These are phyloP conservation scores for Neofelis nebulosa DNA, from an alignment of 2,113 vertebrate species.

Conservation along the genomic window DNA sequence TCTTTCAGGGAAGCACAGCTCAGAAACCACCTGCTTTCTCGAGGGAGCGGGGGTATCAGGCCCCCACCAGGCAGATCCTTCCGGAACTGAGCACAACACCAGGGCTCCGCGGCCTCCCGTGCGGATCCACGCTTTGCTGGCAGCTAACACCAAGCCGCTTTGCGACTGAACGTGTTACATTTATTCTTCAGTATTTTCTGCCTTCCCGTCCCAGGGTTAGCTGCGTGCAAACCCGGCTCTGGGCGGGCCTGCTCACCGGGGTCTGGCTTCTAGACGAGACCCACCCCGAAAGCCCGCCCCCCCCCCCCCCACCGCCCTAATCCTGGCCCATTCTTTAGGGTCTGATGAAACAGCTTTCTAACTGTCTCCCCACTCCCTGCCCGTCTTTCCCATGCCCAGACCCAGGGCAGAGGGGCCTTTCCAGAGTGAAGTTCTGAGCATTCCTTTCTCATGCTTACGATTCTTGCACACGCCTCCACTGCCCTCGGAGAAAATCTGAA, in stretches of 20 bases:
- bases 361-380: fast-evolving
- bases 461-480: neutral
- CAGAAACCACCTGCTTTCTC: neutral
- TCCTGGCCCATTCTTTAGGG: neutral
- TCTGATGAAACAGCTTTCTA: neutral
- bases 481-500: neutral
- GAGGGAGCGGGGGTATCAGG: neutral
- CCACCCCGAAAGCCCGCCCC: fast-evolving
- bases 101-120: fast-evolving
- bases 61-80: neutral
- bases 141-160: fast-evolving
- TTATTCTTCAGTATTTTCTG: neutral
- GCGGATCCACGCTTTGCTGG: neutral
- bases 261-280: neutral
- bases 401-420: neutral
- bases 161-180: fast-evolving
- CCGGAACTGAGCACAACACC: fast-evolving
- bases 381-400: neutral
- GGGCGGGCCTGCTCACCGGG: neutral
- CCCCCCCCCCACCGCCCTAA: neutral
- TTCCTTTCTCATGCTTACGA: neutral
- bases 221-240: too few species aligned
- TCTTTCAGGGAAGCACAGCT: neutral
- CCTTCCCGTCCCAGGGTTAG: fast-evolving
- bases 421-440: neutral